phyloP scores from a whole-genome alignment of 2,797 vertebrate genomes.

The Siniperca obscura region DNA sequence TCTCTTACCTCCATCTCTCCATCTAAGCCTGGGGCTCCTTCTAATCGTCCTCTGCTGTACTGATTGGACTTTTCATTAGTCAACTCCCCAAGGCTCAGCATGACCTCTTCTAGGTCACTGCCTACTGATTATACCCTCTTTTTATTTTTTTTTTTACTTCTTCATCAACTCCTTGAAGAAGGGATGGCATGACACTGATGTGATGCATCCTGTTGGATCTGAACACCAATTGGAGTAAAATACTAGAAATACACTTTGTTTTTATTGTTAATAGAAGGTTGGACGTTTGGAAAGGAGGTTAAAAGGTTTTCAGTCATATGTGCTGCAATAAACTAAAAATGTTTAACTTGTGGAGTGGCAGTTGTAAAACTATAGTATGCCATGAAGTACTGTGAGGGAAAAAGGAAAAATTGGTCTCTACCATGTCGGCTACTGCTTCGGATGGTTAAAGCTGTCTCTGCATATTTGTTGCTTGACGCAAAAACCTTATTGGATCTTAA shows the following conservation, averaged over 20 bases:
- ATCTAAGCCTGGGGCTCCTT: slow-evolving; percentile 78
- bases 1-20: slow-evolving; percentile 71
- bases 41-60: slow-evolving; percentile 80
- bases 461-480: slow-evolving; percentile 77
- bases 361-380: slow-evolving; percentile 45
- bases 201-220: slow-evolving; percentile 39
- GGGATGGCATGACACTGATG: slow-evolving; percentile 60
- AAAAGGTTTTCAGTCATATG: neutral
- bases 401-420: slow-evolving; percentile 40
- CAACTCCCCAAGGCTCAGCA: slow-evolving; percentile 78
- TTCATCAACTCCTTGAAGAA: slow-evolving; percentile 64
- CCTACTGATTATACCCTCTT: slow-evolving; percentile 80
- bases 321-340: slow-evolving; percentile 22
- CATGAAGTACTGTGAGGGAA: slow-evolving; percentile 44
- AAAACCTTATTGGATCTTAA: slow-evolving; percentile 72
- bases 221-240: slow-evolving; percentile 22
- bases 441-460: slow-evolving; percentile 71
- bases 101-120: slow-evolving; percentile 85
- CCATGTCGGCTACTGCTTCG: slow-evolving; percentile 54
- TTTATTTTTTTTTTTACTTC: slow-evolving; percentile 46
- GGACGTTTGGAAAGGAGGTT: slow-evolving; percentile 7
- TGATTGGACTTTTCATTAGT: slow-evolving; percentile 87
- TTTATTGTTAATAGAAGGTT: slow-evolving; percentile 30
- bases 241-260: slow-evolving; percentile 28
- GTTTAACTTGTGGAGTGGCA: slow-evolving; percentile 23